Conservation (phyloP, 1,140 invertebrate species). For the Diachasmimorpha longicaudata region DNA sequence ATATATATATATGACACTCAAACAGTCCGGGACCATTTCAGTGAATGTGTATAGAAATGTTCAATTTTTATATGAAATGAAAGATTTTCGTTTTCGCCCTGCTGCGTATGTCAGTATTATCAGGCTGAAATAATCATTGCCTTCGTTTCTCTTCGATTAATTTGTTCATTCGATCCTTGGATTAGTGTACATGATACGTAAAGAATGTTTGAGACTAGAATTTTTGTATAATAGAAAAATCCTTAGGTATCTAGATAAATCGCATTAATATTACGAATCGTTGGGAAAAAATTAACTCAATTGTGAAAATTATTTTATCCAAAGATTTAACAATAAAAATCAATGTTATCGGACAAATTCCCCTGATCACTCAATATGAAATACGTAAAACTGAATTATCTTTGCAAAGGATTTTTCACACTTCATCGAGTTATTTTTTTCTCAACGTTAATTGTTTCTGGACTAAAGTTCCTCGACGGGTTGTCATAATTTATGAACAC, state of each 20-base stretch:
- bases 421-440: background rate
- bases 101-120: conserved; percentile 21
- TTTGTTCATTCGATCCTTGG: background rate
- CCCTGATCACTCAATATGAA: no score
- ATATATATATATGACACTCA: background rate
- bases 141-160: background rate
- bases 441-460: conserved; percentile 40
- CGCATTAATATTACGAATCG: background rate
- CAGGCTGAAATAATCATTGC: background rate
- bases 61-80: conserved; percentile 10
- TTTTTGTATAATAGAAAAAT: background rate
- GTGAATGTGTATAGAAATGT: background rate
- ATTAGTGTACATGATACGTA: background rate
- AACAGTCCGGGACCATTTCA: conserved; percentile 16
- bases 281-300: background rate
- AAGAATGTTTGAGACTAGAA: background rate
- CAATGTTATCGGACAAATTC: no score
- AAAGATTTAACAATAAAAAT: background rate
- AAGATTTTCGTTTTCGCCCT: background rate
- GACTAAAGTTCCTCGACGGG: conserved; percentile 59
- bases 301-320: background rate
- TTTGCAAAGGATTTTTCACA: no score
- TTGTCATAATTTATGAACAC: conserved; percentile 28
- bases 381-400: no score
- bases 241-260: background rate